A percentile compares a stretch with the other conserved stretches of the same genome.
Evolutionary conservation across 1,140 invertebrate genomes (phyloP).

Genomic region (Apis florea): DNA sequence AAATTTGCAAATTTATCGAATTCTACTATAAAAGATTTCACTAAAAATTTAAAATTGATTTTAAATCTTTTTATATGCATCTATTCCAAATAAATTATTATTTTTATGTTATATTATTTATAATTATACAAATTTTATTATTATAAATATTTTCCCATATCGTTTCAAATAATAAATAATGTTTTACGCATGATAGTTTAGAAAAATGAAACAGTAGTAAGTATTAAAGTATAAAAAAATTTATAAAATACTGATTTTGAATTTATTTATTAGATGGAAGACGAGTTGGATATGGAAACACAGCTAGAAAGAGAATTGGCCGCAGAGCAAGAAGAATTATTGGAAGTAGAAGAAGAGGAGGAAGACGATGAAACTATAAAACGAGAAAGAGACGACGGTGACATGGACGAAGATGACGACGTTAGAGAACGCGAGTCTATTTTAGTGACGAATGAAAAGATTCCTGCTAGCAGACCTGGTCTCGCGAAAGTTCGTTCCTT

Average conservation of each 20-base stretch:
- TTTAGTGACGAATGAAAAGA: constrained; percentile 57
- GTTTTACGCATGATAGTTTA: too few relatives aligned
- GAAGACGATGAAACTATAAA: constrained; percentile 84
- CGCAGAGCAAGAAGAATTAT: constrained; percentile 81
- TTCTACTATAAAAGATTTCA: too few relatives aligned
- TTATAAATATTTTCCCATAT: too few relatives aligned
- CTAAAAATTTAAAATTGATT: too few relatives aligned
- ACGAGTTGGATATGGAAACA: constrained; percentile 94
- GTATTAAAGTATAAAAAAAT: background rate
- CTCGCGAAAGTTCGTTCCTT: constrained; percentile 84
- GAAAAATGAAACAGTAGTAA: too few relatives aligned
- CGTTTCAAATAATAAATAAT: too few relatives aligned
- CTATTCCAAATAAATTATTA: too few relatives aligned
- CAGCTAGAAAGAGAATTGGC: constrained; percentile 90
- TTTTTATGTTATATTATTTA: too few relatives aligned
- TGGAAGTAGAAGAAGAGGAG: constrained; percentile 87
- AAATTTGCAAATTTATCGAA: too few relatives aligned
- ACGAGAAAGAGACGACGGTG: constrained; percentile 78
- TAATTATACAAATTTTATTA: too few relatives aligned
- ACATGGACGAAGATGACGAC: constrained; percentile 81
- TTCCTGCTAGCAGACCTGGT: constrained; percentile 65
- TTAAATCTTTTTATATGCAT: too few relatives aligned
- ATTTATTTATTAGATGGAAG: constrained; percentile 86
- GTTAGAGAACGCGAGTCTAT: constrained; percentile 70
- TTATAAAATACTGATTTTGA: background rate